Percentiles rank a stretch among this genome's conserved stretches.
These are phyloP conservation scores for Hemibagrus guttatus DNA, from an alignment of 2,797 vertebrate genomes.

Conservation along the genomic window DNA sequence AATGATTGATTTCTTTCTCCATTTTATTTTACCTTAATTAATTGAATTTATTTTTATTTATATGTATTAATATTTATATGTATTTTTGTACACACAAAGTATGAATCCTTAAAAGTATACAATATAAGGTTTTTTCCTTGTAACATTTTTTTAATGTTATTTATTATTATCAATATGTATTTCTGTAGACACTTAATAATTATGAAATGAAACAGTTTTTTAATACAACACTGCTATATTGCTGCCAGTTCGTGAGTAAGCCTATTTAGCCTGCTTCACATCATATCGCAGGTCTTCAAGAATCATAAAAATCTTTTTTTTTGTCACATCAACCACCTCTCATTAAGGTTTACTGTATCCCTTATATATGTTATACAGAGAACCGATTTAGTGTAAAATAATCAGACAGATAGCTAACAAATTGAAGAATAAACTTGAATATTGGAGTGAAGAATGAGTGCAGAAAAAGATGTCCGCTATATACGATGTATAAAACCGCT, in stretches of 20 bases:
- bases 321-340: neutral
- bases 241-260: neutral
- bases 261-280: neutral
- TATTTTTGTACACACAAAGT: no score
- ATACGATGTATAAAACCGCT: neutral
- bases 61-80: no score
- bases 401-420: neutral
- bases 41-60: no score
- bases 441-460: neutral
- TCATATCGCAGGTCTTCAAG: neutral
- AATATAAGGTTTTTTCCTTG: no score
- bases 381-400: neutral
- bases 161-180: neutral
- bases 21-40: no score
- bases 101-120: no score
- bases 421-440: neutral
- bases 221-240: neutral
- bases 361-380: neutral
- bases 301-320: neutral
- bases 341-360: neutral
- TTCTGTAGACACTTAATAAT: neutral
- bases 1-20: no score
- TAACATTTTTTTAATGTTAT: neutral
- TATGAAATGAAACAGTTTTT: neutral
- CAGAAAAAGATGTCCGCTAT: neutral